Conservation (phyloP, 2,888 invertebrate species). For the Oscheius myriophilus region DNA sequence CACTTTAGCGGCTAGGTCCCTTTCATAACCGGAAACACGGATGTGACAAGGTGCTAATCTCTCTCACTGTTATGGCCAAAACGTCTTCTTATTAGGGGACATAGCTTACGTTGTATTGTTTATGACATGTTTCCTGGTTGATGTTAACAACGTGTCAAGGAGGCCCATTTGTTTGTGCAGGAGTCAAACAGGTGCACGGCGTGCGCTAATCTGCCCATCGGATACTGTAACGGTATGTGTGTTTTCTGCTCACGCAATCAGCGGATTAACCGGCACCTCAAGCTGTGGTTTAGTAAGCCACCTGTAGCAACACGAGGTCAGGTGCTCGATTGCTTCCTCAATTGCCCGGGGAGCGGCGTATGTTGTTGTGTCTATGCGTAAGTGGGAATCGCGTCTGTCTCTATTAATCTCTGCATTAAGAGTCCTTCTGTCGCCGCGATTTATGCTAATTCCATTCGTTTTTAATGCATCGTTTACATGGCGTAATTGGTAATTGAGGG, state of each 20-base stretch:
- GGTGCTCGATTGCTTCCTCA: no score
- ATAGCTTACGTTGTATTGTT: no score
- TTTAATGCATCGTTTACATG: conserved; percentile 33
- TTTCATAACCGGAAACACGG: no score
- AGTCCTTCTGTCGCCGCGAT: conserved; percentile 30
- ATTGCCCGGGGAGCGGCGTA: no score
- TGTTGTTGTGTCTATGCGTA: conserved; percentile 4
- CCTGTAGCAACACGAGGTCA: conserved; percentile 3
- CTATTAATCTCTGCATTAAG: conserved; percentile 29
- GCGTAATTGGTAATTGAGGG: conserved; percentile 30
- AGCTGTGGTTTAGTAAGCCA: conserved; percentile 18
- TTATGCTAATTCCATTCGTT: conserved; percentile 32
- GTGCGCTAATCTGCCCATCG: conserved; percentile 25
- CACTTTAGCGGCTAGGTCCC: no score
- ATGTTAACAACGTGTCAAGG: no score
- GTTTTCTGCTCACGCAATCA: conserved; percentile 24
- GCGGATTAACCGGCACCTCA: conserved; percentile 21
- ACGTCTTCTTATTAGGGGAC: no score
- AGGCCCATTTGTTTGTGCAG: conserved; percentile 9
- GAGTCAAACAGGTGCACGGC: conserved; percentile 29
- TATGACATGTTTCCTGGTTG: no score
- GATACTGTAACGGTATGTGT: conserved; percentile 29
- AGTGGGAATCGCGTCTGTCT: conserved; percentile 26
- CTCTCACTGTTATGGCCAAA: no score
- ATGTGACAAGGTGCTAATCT: no score